Evolutionary conservation across 2,113 vertebrate species (phyloP).

Genomic region (Petroica traversi): DNA sequence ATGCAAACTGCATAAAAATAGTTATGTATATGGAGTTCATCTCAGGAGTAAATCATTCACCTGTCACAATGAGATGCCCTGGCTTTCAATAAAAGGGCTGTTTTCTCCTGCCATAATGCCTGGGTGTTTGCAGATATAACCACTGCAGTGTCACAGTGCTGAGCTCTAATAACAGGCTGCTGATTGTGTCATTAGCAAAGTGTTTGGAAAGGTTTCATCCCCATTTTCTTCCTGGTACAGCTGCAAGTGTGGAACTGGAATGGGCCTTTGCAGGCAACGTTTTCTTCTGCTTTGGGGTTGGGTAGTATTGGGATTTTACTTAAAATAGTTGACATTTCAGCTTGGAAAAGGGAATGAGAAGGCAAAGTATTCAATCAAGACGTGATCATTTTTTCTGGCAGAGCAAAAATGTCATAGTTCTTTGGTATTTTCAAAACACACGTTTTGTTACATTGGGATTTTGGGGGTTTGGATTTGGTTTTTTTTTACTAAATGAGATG

Average conservation of each 20-base stretch:
- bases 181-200: slow-evolving; percentile 36
- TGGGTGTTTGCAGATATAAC: slow-evolving; percentile 7
- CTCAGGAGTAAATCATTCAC: slow-evolving; percentile 3
- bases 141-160: not conserved
- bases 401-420: slow-evolving; percentile 45
- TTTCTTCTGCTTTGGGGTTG: not conserved
- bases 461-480: fast-evolving
- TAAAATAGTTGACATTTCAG: slow-evolving; percentile 61
- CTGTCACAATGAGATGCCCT: not conserved
- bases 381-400: slow-evolving; percentile 42
- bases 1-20: not conserved
- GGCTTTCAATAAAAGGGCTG: slow-evolving; percentile 16
- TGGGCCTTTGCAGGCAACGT: not conserved
- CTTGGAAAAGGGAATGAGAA: slow-evolving; percentile 40
- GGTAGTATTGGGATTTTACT: not conserved
- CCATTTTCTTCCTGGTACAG: not conserved
- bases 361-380: slow-evolving; percentile 30
- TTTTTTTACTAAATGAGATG: not conserved
- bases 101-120: slow-evolving; percentile 4
- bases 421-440: slow-evolving; percentile 36
- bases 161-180: slow-evolving; percentile 27
- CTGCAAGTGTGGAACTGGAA: not conserved
- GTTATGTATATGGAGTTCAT: not conserved
- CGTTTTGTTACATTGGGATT: not conserved
- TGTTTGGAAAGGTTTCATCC: slow-evolving; percentile 6